phyloP scores from a whole-genome alignment of 2,888 invertebrate genomes.

The Drosophila setosimentum region DNA sequence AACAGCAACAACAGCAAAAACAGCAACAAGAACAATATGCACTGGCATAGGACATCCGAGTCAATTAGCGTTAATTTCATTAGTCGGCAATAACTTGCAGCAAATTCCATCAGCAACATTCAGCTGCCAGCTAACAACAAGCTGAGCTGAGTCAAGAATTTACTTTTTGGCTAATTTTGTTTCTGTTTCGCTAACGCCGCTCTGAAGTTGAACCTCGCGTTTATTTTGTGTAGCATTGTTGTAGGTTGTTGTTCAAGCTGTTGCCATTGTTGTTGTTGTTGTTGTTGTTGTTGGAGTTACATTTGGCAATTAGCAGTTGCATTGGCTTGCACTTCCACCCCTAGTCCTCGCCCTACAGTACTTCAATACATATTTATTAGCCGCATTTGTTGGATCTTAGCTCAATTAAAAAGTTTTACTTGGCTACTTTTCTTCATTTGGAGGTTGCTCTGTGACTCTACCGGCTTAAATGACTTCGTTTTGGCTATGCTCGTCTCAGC shows the following conservation, averaged over 20 bases:
- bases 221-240: conserved; percentile 50
- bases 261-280: conserved; percentile 9
- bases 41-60: conserved; percentile 57
- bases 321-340: conserved; percentile 51
- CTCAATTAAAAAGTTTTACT: conserved; percentile 80
- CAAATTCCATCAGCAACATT: conserved; percentile 68
- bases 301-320: conserved; percentile 78
- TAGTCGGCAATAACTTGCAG: conserved; percentile 78
- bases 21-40: not conserved
- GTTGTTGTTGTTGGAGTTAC: conserved; percentile 58
- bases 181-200: conserved; percentile 71
- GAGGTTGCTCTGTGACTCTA: conserved; percentile 56
- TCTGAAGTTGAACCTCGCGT: conserved; percentile 70
- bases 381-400: conserved; percentile 81
- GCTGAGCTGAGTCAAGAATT: conserved; percentile 41
- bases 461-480: conserved; percentile 44
- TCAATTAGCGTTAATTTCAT: conserved; percentile 80
- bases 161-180: conserved; percentile 77
- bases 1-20: not conserved
- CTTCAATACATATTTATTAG: conserved; percentile 80
- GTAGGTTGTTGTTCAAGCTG: conserved; percentile 10
- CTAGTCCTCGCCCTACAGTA: conserved; percentile 32
- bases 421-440: conserved; percentile 77
- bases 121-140: conserved; percentile 6
- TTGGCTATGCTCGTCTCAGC: conserved; percentile 28